Evolutionary conservation across 2,888 invertebrate species (phyloP), one percentile per base, ranked within the genome.

Genomic region (Biston stratarius): DNA sequence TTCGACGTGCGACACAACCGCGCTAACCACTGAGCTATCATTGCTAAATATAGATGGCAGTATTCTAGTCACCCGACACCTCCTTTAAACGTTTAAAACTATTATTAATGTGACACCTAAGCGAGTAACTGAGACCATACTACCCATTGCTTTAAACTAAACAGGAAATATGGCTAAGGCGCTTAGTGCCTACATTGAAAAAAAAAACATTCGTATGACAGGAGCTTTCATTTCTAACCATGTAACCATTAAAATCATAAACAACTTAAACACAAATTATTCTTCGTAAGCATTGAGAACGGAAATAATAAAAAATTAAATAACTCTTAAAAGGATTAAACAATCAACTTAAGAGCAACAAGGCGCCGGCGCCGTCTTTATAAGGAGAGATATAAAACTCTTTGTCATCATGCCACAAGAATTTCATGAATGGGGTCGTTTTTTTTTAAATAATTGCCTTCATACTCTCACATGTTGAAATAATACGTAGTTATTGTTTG

Each of bases 221-320:
- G 12, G 0, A 10, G 40, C 24, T 36, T 45, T 40, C 59, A 24
- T 38, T 49, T 36, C 11, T n/a, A n/a, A 51, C 61, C 60, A 36
- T 15, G 42, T 12, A 51, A 56, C 42, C 47, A 45, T 64, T 53
- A 0, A 48, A 60, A 60, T 55, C 40, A 24, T 66, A 61, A 66
- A 64, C 56, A 68, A 58, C 34, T 56, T 53, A 57, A 66, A 67
- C 49, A 6, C 59, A 67, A 53, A 62, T 34, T 14, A 51, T 42
- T 42, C 59, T 59, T 55, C 42, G 38, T 59, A 24, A 56, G 15
- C 45, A 53, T 9, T 33, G 63, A 56, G 63, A 60, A 63, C 51
- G 67, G 67, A 68, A 40, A 63, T 63, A 68, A 60, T 62, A 45
- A 58, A n/a, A 14, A 48, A 53, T 61, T 47, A 56, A 60, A 51